Evolutionary conservation across 2,113 vertebrate genomes (phyloP).

Genomic region (Danio rerio): DNA sequence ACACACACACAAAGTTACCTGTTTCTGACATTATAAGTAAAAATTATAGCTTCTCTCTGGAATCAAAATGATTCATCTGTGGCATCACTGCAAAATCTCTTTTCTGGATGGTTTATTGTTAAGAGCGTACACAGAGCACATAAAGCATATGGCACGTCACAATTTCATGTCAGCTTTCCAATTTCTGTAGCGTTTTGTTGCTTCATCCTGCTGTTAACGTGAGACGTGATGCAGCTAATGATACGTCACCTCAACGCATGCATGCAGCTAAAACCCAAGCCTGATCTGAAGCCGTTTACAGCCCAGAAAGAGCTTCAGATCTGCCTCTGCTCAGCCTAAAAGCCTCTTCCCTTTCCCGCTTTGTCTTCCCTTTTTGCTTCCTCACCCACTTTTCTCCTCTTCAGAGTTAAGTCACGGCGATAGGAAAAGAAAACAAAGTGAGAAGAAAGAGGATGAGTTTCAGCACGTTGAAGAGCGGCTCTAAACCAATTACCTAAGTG

Average conservation of each 20-base stretch:
- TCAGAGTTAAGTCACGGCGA: slow-evolving; percentile 56
- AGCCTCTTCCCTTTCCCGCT: slow-evolving; percentile 49
- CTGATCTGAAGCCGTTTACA: neutral
- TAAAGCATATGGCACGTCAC: neutral
- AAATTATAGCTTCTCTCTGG: too few relatives aligned
- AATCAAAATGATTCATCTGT: too few relatives aligned
- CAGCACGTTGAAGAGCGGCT: slow-evolving; percentile 72
- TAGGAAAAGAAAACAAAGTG: slow-evolving; percentile 71
- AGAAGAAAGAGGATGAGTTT: slow-evolving; percentile 74
- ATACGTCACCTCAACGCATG: neutral
- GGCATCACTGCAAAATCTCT: too few relatives aligned
- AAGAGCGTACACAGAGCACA: too few relatives aligned
- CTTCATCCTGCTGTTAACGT: neutral
- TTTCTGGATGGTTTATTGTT: too few relatives aligned
- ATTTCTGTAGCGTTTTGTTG: neutral
- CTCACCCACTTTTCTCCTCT: slow-evolving; percentile 55
- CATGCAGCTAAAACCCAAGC: neutral
- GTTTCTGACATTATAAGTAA: too few relatives aligned
- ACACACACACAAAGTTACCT: too few relatives aligned
- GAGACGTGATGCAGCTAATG: neutral
- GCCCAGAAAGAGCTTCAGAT: neutral
- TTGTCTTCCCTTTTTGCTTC: slow-evolving; percentile 48
- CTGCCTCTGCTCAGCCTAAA: slow-evolving; percentile 52
- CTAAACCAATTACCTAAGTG: slow-evolving; percentile 87
- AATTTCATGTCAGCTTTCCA: neutral